A percentile compares a stretch with the other conserved stretches of the same genome.
phyloP scores from a whole-genome alignment of 2,888 invertebrate genomes.

The Microchrysa polita region DNA sequence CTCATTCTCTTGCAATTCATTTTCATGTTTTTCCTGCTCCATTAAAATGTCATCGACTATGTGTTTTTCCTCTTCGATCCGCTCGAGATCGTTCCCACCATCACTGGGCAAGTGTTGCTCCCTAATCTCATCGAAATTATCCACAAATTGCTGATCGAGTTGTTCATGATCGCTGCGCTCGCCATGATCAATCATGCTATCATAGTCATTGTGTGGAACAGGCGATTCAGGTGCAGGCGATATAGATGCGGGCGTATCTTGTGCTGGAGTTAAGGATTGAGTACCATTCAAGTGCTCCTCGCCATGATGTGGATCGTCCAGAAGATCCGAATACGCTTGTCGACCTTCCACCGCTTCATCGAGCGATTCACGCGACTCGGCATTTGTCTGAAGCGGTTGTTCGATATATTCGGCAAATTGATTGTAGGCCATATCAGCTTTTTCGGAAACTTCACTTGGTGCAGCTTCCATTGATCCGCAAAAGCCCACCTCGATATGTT shows the following conservation, averaged over 20 bases:
- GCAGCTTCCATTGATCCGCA: not conserved
- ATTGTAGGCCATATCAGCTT: conserved; percentile 23
- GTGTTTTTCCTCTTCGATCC: no score
- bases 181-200: not conserved
- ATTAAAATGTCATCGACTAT: not conserved
- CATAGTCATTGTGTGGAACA: not conserved
- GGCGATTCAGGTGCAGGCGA: not conserved
- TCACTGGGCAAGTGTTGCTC: no score
- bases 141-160: not conserved
- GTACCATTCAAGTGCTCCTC: not conserved
- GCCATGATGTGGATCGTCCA: not conserved
- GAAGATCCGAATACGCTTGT: not conserved
- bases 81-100: no score
- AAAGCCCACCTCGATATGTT: not conserved
- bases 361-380: not conserved
- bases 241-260: not conserved
- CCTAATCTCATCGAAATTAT: not conserved
- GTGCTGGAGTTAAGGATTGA: not conserved
- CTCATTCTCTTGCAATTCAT: conserved; percentile 2
- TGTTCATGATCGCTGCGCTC: not conserved
- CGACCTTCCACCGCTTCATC: not conserved
- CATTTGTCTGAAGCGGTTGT: conserved; percentile 6
- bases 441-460: not conserved
- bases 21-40: conserved; percentile 14
- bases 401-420: conserved; percentile 30